Conservation (phyloP, 2,797 vertebrate genomes). For the Picus viridis region DNA sequence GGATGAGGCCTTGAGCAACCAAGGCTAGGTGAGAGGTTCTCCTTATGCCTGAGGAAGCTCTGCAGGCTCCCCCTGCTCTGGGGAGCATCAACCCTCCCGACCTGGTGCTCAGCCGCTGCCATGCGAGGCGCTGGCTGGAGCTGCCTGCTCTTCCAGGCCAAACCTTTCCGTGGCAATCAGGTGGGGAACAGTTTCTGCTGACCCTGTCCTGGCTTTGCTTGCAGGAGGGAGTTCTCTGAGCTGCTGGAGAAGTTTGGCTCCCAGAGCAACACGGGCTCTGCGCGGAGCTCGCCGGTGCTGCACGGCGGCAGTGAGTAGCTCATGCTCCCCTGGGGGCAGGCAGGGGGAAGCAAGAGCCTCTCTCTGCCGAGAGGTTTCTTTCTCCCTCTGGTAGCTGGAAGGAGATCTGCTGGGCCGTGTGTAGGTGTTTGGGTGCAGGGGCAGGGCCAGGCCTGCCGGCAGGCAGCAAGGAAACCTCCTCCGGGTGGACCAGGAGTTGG, state of each 20-base stretch:
- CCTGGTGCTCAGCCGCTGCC: background rate
- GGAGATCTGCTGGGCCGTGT: background rate
- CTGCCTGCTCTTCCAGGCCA: too few relatives aligned
- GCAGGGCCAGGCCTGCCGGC: background rate
- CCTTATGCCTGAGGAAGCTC: background rate
- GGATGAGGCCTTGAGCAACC: too few relatives aligned
- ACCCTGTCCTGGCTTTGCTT: background rate
- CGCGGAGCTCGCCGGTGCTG: conserved; percentile 86
- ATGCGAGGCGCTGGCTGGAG: background rate
- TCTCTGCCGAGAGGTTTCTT: background rate
- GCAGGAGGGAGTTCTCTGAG: conserved; percentile 89
- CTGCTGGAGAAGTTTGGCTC: conserved; percentile 89
- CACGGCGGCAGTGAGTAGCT: conserved; percentile 76
- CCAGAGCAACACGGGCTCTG: conserved; percentile 87
- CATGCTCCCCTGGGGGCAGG: background rate
- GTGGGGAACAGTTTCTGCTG: background rate
- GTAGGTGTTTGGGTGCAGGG: background rate
- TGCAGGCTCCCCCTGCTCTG: background rate
- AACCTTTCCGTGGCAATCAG: background rate
- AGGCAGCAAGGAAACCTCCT: rapidly evolving
- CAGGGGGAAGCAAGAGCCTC: too few relatives aligned
- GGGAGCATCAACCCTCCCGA: rapidly evolving
- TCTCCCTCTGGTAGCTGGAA: background rate
- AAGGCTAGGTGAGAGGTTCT: background rate
- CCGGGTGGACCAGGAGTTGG: rapidly evolving